phyloP scores from a whole-genome alignment of 2,888 invertebrate species.

The Drosophila birchii region DNA sequence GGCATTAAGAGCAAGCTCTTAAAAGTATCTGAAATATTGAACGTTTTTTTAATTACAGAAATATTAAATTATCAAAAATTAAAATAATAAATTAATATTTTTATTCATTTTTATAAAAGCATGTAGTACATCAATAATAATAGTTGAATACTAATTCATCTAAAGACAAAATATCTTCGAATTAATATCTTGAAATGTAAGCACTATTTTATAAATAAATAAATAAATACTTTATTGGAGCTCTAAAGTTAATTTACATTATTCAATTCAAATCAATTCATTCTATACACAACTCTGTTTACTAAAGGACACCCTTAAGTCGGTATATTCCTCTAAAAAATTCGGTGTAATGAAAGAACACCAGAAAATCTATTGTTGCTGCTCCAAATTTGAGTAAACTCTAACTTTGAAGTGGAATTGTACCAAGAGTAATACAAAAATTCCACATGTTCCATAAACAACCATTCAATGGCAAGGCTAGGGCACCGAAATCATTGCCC shows the following conservation, averaged over 20 bases:
- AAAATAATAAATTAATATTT: no score
- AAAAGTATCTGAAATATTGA: background rate
- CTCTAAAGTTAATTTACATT: no score
- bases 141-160: no score
- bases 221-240: no score
- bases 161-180: no score
- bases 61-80: no score
- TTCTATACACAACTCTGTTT: background rate
- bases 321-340: background rate
- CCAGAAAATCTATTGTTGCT: constrained; percentile 5
- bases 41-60: no score
- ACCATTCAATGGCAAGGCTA: constrained; percentile 9
- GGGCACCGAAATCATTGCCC: constrained; percentile 19
- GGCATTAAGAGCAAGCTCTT: background rate
- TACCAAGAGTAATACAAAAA: constrained; percentile 2
- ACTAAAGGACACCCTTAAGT: background rate
- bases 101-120: no score
- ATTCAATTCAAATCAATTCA: background rate
- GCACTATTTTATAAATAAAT: no score
- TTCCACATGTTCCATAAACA: background rate
- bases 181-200: no score
- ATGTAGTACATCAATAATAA: no score
- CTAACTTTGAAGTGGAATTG: constrained; percentile 8
- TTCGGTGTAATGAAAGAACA: background rate
- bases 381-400: background rate